Evolutionary conservation across 1,140 invertebrate species (phyloP).

Genomic region (Eubasilissa regina): DNA sequence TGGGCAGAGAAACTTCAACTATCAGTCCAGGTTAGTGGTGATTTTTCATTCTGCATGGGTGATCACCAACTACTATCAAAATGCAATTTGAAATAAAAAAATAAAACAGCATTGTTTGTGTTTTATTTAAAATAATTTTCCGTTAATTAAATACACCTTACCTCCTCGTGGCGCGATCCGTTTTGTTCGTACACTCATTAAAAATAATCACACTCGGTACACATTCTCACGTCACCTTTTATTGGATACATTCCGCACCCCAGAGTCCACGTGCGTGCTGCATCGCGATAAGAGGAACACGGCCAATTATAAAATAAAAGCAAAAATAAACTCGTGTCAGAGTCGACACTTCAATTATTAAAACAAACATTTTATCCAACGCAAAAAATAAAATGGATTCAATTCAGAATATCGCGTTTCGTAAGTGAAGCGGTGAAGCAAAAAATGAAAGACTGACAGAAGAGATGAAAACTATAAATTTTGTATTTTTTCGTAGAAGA

Average conservation of each 20-base stretch:
- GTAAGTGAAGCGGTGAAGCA: neutral
- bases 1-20: no score
- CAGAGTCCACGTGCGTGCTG: conserved; percentile 34
- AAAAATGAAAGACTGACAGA: neutral
- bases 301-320: conserved; percentile 47
- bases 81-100: no score
- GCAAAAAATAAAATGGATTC: conserved; percentile 27
- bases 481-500: no score
- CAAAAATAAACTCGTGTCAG: conserved; percentile 48
- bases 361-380: conserved; percentile 39
- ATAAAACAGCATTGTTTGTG: no score
- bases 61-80: no score
- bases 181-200: conserved; percentile 34
- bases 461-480: no score
- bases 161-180: conserved; percentile 32
- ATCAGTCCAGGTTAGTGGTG: no score
- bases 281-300: conserved; percentile 44
- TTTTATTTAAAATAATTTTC: conserved; percentile 4
- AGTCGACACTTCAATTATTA: conserved; percentile 50
- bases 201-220: conserved; percentile 42
- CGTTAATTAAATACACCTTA: conserved; percentile 12
- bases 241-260: conserved; percentile 18
- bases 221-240: conserved; percentile 35
- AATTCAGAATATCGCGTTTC: conserved; percentile 31
- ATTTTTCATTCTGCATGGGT: no score